Evolutionary conservation across 1,140 invertebrate species (phyloP).

Genomic region (Phthorimaea operculella): DNA sequence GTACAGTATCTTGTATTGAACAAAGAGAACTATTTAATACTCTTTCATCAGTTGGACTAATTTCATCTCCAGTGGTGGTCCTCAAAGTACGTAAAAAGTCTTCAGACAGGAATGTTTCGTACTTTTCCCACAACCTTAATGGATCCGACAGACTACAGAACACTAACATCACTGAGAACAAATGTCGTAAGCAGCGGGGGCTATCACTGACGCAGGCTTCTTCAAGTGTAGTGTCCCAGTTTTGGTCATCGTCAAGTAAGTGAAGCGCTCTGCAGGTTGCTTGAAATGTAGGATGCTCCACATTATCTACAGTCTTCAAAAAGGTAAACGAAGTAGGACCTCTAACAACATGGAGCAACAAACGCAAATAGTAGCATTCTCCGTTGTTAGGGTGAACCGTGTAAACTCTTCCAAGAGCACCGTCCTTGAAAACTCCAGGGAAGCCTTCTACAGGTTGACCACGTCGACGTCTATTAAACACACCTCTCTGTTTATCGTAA

Average conservation of each 20-base stretch:
- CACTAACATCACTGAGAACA: conserved; percentile 31
- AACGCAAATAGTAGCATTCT: conserved; percentile 30
- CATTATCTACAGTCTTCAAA: conserved; percentile 19
- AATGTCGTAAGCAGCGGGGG: conserved; percentile 20
- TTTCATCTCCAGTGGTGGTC: conserved; percentile 11
- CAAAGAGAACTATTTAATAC: conserved; percentile 24
- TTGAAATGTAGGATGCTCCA: conserved; percentile 22
- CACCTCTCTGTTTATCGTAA: too few relatives aligned
- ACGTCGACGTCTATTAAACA: too few relatives aligned
- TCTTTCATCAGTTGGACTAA: conserved; percentile 25
- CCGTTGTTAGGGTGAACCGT: conserved; percentile 28
- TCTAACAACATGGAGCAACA: conserved; percentile 24
- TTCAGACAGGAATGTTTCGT: conserved; percentile 25
- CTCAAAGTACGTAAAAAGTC: conserved; percentile 38
- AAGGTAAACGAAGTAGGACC: conserved; percentile 24
- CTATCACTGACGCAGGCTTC: conserved; percentile 25
- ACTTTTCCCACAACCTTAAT: conserved; percentile 26
- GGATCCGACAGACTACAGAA: conserved; percentile 31
- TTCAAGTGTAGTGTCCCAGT: conserved; percentile 31
- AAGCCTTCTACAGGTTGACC: too few relatives aligned
- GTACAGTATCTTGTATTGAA: conserved; percentile 27
- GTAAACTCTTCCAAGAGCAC: conserved; percentile 38
- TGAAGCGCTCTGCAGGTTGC: conserved; percentile 21
- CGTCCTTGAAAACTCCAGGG: too few relatives aligned
- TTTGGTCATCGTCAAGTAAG: conserved; percentile 29